These are phyloP conservation scores for Pomacea canaliculata DNA, from an alignment of 2,888 invertebrate species.

Conservation along the genomic window DNA sequence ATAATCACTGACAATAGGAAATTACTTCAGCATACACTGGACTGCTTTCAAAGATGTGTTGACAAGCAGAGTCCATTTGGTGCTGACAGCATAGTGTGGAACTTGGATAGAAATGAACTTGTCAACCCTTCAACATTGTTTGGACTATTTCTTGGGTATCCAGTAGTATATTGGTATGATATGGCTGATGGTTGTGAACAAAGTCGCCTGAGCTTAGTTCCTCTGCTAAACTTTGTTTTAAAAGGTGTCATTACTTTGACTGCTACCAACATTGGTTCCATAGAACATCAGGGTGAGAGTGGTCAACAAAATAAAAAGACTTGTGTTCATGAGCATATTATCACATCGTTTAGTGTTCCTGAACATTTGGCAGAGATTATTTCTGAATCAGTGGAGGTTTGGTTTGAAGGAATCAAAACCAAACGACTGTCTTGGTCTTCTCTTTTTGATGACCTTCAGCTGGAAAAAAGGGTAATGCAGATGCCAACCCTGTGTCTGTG, in stretches of 20 bases:
- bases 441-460: slow-evolving; percentile 16
- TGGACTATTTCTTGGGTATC: slow-evolving; percentile 49
- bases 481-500: slow-evolving; percentile 27
- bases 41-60: neutral
- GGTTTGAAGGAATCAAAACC: slow-evolving; percentile 29
- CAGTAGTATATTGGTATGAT: slow-evolving; percentile 49
- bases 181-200: slow-evolving; percentile 19
- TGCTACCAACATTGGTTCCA: neutral
- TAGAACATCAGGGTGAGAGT: no score
- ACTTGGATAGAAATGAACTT: neutral
- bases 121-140: slow-evolving; percentile 44
- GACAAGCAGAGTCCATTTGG: no score
- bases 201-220: slow-evolving; percentile 44
- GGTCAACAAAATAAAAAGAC: neutral
- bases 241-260: slow-evolving; percentile 1
- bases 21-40: neutral
- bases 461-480: slow-evolving; percentile 9
- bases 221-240: slow-evolving; percentile 37
- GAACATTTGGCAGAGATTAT: slow-evolving; percentile 15
- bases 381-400: slow-evolving; percentile 22
- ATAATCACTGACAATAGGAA: neutral
- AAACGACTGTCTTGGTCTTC: neutral
- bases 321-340: slow-evolving; percentile 11
- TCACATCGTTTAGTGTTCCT: slow-evolving; percentile 43
- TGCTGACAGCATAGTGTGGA: neutral